A percentile compares a stretch with the other conserved stretches of the same genome.
Conservation (phyloP, 2,888 invertebrate genomes). For the Diabrotica balteata region DNA sequence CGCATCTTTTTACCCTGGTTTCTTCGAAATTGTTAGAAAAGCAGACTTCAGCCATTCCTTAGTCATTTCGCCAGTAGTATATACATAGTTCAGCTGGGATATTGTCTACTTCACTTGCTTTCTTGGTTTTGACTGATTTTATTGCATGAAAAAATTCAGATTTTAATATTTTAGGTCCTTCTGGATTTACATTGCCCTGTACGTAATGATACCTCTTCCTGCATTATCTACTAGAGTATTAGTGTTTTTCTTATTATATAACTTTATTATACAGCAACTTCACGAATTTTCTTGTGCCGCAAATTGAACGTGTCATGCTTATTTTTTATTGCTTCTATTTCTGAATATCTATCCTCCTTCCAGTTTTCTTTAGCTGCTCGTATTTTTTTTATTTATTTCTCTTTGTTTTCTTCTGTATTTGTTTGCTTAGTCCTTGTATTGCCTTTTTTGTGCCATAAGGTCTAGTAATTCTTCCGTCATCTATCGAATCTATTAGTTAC, state of each 20-base stretch:
- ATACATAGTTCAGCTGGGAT: no score
- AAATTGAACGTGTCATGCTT: neutral
- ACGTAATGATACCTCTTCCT: neutral
- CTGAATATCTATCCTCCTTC: neutral
- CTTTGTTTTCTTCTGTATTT: neutral
- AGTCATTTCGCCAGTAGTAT: no score
- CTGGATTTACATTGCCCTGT: no score
- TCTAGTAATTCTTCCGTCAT: neutral
- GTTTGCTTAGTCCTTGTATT: neutral
- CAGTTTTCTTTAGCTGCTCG: neutral
- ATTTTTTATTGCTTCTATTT: neutral
- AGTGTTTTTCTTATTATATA: neutral
- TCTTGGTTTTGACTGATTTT: no score
- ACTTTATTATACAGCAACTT: neutral
- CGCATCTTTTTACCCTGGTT: no score
- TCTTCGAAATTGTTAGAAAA: no score
- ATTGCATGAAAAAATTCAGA: no score
- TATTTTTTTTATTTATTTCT: neutral
- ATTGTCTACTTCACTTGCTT: no score
- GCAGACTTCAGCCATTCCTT: no score
- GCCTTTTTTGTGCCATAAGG: no score
- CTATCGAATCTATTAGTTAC: neutral
- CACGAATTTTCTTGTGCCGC: neutral
- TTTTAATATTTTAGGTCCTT: no score
- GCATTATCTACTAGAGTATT: neutral